Percentiles rank a stretch among this genome's conserved stretches.
phyloP scores from a whole-genome alignment of 2,797 vertebrate species.

The Enteromius radiatus region DNA sequence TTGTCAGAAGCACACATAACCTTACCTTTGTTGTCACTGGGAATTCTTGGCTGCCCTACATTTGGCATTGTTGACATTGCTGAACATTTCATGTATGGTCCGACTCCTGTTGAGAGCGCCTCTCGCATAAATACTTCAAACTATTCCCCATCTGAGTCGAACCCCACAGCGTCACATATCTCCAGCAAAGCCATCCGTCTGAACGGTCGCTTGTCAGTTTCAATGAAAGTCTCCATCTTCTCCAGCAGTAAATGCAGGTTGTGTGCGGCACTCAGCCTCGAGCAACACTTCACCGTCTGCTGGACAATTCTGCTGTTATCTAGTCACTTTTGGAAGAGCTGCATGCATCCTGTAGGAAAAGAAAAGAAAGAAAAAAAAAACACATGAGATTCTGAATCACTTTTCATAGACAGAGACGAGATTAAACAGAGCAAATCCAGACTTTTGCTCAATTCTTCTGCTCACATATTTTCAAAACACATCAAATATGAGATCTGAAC shows the following conservation, averaged over 20 bases:
- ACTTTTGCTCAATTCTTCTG: not conserved
- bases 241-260: not conserved
- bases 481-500: not conserved
- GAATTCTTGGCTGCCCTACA: slow-evolving; percentile 17
- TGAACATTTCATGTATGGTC: slow-evolving; percentile 31
- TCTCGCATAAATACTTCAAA: slow-evolving; percentile 29
- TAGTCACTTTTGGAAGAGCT: not conserved
- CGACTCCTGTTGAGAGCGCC: slow-evolving; percentile 7
- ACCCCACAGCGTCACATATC: slow-evolving; percentile 21
- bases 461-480: not conserved
- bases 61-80: slow-evolving; percentile 13
- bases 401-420: not conserved
- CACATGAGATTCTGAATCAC: not conserved
- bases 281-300: slow-evolving; percentile 23
- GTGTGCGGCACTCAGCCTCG: not conserved
- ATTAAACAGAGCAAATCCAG: not conserved
- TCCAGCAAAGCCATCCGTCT: not conserved
- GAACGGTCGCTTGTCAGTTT: slow-evolving; percentile 27
- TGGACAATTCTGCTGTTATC: not conserved
- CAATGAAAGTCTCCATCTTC: slow-evolving; percentile 26
- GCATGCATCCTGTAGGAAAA: not conserved
- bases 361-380: too few species aligned
- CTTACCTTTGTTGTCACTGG: slow-evolving; percentile 26
- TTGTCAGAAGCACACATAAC: slow-evolving; percentile 18
- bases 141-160: slow-evolving; percentile 14